A percentile compares a stretch with the other conserved stretches of the same genome.
Evolutionary conservation across 2,113 vertebrate species (phyloP).

Genomic region (Craseonycteris thonglongyai): DNA sequence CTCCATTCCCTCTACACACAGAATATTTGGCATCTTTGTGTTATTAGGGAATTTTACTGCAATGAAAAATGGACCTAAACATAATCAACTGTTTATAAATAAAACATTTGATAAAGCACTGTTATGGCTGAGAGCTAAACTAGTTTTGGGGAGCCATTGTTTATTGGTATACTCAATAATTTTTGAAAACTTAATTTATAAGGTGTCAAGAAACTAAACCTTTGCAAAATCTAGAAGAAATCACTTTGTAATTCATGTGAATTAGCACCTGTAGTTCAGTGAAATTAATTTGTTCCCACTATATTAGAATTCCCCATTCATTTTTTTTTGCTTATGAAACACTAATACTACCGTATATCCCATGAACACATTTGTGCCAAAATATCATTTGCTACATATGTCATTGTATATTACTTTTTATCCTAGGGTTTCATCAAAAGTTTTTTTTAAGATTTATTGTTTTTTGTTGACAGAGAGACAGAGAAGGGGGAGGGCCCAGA

Average conservation of each 20-base stretch:
- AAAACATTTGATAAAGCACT: neutral
- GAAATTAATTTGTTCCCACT: neutral
- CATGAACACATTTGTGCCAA: neutral
- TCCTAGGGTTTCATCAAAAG: neutral
- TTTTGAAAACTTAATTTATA: neutral
- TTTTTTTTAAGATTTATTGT: no score
- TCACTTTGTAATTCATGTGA: neutral
- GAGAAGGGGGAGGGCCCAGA: no score
- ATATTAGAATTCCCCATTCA: neutral
- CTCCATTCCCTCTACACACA: no score
- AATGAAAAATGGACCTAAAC: neutral
- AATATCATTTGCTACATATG: neutral
- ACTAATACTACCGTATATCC: neutral
- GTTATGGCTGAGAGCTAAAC: neutral
- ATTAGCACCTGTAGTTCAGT: neutral
- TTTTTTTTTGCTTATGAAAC: neutral
- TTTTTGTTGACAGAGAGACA: no score
- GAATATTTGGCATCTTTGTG: neutral
- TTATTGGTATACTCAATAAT: neutral
- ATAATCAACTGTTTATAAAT: neutral
- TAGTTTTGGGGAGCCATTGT: neutral
- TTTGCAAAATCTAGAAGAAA: constrained; percentile 12
- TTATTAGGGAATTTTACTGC: neutral
- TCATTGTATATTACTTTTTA: neutral
- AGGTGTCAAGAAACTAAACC: neutral